phyloP scores from a whole-genome alignment of 2,113 vertebrate species.

The Corynorhinus townsendii region DNA sequence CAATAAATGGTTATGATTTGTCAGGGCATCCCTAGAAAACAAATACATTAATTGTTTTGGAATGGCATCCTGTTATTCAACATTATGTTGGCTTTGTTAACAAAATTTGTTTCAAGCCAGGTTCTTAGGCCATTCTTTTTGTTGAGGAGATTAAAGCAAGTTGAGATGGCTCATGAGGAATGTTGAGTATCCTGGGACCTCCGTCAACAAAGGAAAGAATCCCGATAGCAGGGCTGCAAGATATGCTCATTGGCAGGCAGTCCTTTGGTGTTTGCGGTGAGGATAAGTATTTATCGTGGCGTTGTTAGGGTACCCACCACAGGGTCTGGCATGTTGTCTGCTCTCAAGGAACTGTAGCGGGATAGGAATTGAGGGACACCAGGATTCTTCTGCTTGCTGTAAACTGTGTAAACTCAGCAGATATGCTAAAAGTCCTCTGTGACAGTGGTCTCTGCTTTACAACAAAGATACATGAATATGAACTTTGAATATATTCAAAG shows the following conservation, averaged over 20 bases:
- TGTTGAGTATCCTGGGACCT: background rate
- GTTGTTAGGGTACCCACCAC: background rate
- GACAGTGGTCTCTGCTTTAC: background rate
- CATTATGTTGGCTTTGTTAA: background rate
- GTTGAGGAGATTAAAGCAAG: background rate
- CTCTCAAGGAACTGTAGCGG: background rate
- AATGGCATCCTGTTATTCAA: background rate
- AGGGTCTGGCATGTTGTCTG: background rate
- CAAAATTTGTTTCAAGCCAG: background rate
- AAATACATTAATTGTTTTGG: background rate
- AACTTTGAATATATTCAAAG: background rate
- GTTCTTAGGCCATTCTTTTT: background rate
- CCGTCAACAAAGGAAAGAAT: background rate
- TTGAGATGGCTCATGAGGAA: background rate
- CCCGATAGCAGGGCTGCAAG: background rate
- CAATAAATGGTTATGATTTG: no score
- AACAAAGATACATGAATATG: background rate
- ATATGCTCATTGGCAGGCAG: background rate
- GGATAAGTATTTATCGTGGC: background rate
- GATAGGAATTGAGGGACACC: background rate
- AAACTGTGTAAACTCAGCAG: background rate
- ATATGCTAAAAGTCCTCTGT: background rate
- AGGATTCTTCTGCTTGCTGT: background rate
- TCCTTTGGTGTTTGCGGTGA: background rate
- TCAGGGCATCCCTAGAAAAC: background rate